Conservation (phyloP, 37 sponge, comb jelly and placozoan genomes). For the Ianthella basta region DNA sequence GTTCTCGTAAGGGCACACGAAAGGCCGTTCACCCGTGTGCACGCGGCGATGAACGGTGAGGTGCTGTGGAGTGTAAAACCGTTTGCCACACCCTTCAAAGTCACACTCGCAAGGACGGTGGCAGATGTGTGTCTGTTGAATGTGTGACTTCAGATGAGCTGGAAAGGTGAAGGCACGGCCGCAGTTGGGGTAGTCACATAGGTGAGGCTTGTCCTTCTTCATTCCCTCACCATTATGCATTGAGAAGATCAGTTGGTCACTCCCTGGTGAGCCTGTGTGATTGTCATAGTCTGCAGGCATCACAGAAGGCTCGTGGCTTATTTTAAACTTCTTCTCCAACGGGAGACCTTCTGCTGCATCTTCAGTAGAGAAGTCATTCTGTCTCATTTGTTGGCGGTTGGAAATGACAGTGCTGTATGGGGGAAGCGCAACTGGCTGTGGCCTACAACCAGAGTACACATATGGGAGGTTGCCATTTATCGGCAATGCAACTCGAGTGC, state of each 20-base stretch:
- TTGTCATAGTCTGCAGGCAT: background rate
- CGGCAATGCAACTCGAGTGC: background rate
- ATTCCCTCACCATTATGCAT: background rate
- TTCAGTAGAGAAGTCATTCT: background rate
- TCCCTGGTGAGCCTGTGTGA: background rate
- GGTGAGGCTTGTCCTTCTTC: constrained; percentile 69
- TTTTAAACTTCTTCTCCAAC: background rate
- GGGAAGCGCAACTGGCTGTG: background rate
- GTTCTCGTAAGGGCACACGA: constrained; percentile 76
- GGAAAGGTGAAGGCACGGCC: constrained; percentile 79
- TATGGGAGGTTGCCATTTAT: background rate
- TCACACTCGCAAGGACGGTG: constrained; percentile 85
- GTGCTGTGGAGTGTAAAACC: constrained; percentile 87
- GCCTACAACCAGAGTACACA: background rate
- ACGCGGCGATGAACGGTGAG: constrained; percentile 77
- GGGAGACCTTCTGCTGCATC: background rate
- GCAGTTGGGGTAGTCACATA: constrained; percentile 81
- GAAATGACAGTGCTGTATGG: background rate
- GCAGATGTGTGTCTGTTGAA: constrained; percentile 79
- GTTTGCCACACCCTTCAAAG: constrained; percentile 82
- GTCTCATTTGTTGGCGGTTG: background rate
- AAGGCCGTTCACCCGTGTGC: constrained; percentile 84
- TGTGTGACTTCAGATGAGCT: constrained; percentile 77
- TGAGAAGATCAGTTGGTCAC: background rate
- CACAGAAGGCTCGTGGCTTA: background rate